phyloP scores from a whole-genome alignment of 1,140 invertebrate species.

The Trichoplusia ni region DNA sequence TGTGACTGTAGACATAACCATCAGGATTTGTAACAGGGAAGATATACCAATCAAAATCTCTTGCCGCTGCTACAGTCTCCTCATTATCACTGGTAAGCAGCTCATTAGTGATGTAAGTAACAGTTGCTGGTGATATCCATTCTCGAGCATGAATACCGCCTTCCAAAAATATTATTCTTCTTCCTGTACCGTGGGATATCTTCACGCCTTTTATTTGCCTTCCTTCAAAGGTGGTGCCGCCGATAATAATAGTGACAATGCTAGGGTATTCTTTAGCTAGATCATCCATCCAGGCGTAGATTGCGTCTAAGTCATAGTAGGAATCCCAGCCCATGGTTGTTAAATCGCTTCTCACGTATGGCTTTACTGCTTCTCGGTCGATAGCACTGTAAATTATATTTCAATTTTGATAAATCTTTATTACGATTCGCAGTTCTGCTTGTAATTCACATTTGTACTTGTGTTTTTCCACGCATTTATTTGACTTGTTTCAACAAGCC shows the following conservation, averaged over 20 bases:
- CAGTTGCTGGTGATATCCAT: constrained; percentile 85
- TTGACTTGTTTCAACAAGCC: no score
- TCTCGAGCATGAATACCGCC: constrained; percentile 86
- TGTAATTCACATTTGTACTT: no score
- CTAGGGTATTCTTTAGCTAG: constrained; percentile 73
- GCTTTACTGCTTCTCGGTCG: constrained; percentile 56
- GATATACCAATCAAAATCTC: constrained; percentile 88
- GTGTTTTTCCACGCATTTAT: no score
- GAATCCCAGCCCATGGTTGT: constrained; percentile 71
- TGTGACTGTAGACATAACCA: constrained; percentile 85
- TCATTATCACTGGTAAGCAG: constrained; percentile 79
- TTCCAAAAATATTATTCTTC: constrained; percentile 78
- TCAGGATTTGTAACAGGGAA: constrained; percentile 87
- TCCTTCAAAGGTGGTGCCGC: constrained; percentile 82
- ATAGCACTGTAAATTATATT: constrained; percentile 59
- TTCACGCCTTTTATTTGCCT: constrained; percentile 84
- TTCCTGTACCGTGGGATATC: constrained; percentile 81
- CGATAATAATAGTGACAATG: constrained; percentile 72
- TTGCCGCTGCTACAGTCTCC: constrained; percentile 74
- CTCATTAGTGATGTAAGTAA: constrained; percentile 84
- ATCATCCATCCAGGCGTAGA: constrained; percentile 73
- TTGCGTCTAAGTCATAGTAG: constrained; percentile 78
- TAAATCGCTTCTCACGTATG: constrained; percentile 45
- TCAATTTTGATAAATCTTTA: neutral
- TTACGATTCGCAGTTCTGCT: no score